phyloP scores from a whole-genome alignment of 1,140 invertebrate species.

The Macrobrachium rosenbergii region DNA sequence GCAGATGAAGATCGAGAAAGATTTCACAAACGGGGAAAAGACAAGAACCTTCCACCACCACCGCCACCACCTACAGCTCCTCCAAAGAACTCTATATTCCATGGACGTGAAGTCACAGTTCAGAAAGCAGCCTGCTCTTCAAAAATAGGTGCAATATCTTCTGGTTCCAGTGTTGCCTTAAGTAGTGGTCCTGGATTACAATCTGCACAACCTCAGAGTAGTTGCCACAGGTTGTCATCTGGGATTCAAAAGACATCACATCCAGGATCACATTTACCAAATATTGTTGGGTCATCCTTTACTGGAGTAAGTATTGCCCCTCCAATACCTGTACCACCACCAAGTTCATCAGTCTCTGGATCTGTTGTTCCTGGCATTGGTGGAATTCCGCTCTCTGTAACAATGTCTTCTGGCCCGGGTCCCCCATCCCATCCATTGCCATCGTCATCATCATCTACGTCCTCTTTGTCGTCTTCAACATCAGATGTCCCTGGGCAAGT shows the following conservation, averaged over 20 bases:
- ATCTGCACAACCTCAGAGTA: too few species aligned
- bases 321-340: constrained; percentile 25
- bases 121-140: constrained; percentile 34
- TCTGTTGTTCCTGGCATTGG: too few species aligned
- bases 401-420: not conserved
- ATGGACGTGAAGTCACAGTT: constrained; percentile 41
- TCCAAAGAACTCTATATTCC: constrained; percentile 54
- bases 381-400: not conserved
- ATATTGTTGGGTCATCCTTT: not conserved
- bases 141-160: constrained; percentile 13
- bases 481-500: too few species aligned
- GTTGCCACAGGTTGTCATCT: too few species aligned
- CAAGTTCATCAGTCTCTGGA: not conserved
- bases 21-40: constrained; percentile 40
- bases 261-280: constrained; percentile 2
- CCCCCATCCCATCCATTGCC: not conserved
- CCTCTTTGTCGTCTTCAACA: not conserved
- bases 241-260: not conserved
- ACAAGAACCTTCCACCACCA: constrained; percentile 39
- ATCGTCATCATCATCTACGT: not conserved
- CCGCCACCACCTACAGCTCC: constrained; percentile 48
- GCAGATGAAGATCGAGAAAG: constrained; percentile 42
- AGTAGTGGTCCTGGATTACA: not conserved
- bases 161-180: not conserved
- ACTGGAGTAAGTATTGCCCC: not conserved